phyloP scores from a whole-genome alignment of 2,797 vertebrate species.

The Sebastes taczanowskii region DNA sequence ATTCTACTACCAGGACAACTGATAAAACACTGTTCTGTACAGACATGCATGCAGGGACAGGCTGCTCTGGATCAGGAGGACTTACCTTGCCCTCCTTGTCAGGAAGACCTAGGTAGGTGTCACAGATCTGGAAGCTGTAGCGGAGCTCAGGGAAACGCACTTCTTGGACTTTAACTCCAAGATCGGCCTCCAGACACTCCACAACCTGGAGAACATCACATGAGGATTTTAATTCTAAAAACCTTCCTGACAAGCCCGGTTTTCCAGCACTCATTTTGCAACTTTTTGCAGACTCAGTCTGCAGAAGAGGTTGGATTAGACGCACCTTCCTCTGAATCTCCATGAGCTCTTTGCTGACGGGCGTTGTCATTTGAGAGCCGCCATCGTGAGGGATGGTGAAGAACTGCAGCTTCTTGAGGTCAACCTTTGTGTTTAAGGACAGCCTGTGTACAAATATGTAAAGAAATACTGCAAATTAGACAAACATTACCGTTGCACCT shows the following conservation, averaged over 20 bases:
- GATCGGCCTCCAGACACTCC: slow-evolving; percentile 79
- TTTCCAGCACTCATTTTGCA: background rate
- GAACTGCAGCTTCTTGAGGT: slow-evolving; percentile 85
- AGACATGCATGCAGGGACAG: background rate
- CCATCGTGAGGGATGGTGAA: slow-evolving; percentile 88
- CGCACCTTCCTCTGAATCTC: slow-evolving; percentile 85
- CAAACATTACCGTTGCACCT: background rate
- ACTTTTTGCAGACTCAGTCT: background rate
- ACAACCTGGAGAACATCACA: slow-evolving; percentile 79
- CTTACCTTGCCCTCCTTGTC: slow-evolving; percentile 84
- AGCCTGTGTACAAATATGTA: slow-evolving; percentile 73
- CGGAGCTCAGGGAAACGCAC: slow-evolving; percentile 84
- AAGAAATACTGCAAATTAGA: background rate
- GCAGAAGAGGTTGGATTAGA: background rate
- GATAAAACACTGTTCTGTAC: background rate
- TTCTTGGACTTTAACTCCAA: slow-evolving; percentile 84
- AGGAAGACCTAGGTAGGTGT: slow-evolving; percentile 83
- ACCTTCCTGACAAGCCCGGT: fast-evolving
- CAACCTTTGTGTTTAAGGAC: slow-evolving; percentile 82
- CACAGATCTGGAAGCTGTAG: slow-evolving; percentile 88
- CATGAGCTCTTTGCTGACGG: slow-evolving; percentile 86
- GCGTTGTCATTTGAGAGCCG: slow-evolving; percentile 74
- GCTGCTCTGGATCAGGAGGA: background rate
- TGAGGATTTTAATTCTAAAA: background rate
- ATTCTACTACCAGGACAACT: background rate